phyloP scores from a whole-genome alignment of 2,797 vertebrate species.

The Labroides dimidiatus region DNA sequence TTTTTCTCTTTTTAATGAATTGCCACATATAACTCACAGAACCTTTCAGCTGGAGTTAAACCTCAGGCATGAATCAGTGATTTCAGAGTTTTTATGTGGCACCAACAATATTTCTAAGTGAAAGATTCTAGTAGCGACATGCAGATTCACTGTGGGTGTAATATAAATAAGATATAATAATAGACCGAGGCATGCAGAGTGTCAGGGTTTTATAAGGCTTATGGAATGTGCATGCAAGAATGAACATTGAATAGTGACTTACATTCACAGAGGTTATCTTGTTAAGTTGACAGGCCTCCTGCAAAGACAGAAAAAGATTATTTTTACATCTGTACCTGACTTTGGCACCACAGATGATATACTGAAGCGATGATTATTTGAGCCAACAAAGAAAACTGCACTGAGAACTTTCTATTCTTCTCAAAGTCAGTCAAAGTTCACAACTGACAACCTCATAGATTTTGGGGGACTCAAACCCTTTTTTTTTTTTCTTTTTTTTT shows the following conservation, averaged over 20 bases:
- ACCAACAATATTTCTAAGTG: background rate
- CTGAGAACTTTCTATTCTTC: constrained; percentile 44
- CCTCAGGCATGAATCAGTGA: background rate
- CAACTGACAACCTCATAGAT: constrained; percentile 55
- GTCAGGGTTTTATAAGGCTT: constrained; percentile 10
- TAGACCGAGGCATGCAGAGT: background rate
- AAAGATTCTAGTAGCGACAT: constrained; percentile 14
- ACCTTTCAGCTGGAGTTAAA: background rate
- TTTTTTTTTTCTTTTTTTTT: constrained; percentile 53
- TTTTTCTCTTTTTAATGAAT: too few relatives aligned
- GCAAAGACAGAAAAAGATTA: constrained; percentile 65
- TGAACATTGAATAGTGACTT: constrained; percentile 58
- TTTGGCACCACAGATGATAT: constrained; percentile 44
- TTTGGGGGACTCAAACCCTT: constrained; percentile 43
- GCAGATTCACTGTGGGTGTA: constrained; percentile 4
- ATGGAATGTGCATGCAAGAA: constrained; percentile 28
- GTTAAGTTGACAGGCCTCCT: constrained; percentile 81
- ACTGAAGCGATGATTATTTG: constrained; percentile 40
- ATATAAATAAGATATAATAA: constrained; percentile 9
- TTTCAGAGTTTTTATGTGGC: background rate
- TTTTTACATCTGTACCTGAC: constrained; percentile 47
- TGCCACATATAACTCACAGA: background rate
- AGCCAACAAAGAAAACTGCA: constrained; percentile 41
- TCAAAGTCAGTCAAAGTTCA: constrained; percentile 63
- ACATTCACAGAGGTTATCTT: constrained; percentile 82